A percentile compares a stretch with the other conserved stretches of the same genome.
Conservation (phyloP, 2,888 invertebrate genomes). For the Bruchidius siliquastri region DNA sequence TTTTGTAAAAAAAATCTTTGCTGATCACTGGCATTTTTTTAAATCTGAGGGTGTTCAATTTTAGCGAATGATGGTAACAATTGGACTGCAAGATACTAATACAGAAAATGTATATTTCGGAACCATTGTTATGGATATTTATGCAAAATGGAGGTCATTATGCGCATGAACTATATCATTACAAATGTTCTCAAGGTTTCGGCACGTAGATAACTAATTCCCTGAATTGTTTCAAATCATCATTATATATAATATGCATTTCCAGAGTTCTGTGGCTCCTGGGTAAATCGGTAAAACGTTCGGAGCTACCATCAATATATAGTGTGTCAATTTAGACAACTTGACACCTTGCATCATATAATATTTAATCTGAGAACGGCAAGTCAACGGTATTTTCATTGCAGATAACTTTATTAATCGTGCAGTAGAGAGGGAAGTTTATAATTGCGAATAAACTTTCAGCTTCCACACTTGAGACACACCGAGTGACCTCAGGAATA, state of each 20-base stretch:
- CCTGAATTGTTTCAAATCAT: neutral
- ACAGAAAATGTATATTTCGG: neutral
- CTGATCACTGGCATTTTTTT: slow-evolving; percentile 28
- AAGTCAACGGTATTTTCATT: too few relatives aligned
- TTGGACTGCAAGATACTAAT: neutral
- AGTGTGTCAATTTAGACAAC: too few relatives aligned
- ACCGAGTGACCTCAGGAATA: too few relatives aligned
- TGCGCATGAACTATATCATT: neutral
- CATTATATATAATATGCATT: neutral
- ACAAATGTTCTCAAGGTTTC: neutral
- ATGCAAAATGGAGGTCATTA: neutral
- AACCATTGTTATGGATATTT: neutral
- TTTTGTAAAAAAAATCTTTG: slow-evolving; percentile 30
- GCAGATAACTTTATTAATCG: too few relatives aligned
- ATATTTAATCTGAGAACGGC: too few relatives aligned
- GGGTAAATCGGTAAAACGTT: too few relatives aligned
- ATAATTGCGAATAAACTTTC: too few relatives aligned
- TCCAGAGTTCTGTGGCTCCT: too few relatives aligned
- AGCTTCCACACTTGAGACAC: too few relatives aligned
- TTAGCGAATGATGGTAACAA: neutral
- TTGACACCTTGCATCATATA: too few relatives aligned
- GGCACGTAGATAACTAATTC: neutral
- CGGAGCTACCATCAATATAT: too few relatives aligned
- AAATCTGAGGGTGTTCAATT: neutral
- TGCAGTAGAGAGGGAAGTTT: too few relatives aligned